These are phyloP conservation scores for Hydrocynus forskahlii DNA, from an alignment of 2,797 vertebrate species.

Conservation along the genomic window DNA sequence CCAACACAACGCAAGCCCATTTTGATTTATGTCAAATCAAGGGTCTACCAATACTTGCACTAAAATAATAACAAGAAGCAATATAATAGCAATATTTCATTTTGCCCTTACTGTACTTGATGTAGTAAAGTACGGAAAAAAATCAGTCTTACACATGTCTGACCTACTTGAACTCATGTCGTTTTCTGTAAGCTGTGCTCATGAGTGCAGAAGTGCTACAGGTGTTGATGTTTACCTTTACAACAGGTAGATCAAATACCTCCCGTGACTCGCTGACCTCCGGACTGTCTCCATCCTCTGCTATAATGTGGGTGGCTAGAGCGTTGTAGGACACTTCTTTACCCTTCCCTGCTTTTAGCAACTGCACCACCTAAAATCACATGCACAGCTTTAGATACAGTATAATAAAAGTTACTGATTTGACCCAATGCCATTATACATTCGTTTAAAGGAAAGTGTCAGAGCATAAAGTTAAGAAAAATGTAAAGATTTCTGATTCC, in stretches of 20 bases:
- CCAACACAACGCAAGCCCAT: too few relatives aligned
- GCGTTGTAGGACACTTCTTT: conserved; percentile 98
- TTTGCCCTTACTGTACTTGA: too few relatives aligned
- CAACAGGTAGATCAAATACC: conserved; percentile 96
- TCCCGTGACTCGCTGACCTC: conserved; percentile 97
- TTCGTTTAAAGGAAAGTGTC: background rate
- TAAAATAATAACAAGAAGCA: too few relatives aligned
- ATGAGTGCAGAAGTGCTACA: background rate
- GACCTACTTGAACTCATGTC: background rate
- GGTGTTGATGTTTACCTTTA: conserved; percentile 82
- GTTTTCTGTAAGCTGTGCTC: background rate
- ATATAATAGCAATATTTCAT: too few relatives aligned
- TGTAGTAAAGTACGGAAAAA: too few relatives aligned
- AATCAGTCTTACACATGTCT: background rate
- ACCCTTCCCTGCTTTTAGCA: conserved; percentile 93
- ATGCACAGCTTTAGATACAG: conserved; percentile 9
- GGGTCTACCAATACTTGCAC: too few relatives aligned
- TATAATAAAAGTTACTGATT: background rate
- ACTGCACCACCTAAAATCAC: conserved; percentile 85
- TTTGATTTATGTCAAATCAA: too few relatives aligned
- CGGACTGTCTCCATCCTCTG: conserved; percentile 95
- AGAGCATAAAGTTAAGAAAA: too few relatives aligned
- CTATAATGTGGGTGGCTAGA: conserved; percentile 94
- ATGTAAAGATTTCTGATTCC: too few relatives aligned
- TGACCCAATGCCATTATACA: background rate